A percentile compares a stretch with the other conserved stretches of the same genome.
Conservation (phyloP, 2,888 invertebrate genomes). For the Brachylomia viminalis region DNA sequence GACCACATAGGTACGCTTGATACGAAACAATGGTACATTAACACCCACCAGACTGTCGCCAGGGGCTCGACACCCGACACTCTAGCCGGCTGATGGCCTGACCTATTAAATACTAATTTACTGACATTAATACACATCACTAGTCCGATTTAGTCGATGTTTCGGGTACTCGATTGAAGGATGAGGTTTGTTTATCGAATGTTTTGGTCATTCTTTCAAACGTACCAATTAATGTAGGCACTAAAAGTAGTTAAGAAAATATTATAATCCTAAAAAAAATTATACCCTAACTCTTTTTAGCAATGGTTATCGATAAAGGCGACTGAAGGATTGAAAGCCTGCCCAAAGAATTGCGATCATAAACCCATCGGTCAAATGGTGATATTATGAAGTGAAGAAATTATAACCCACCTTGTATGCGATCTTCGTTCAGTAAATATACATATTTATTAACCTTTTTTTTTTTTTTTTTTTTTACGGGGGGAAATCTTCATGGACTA, state of each 20-base stretch:
- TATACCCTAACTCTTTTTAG: neutral
- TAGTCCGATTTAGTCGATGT: conserved; percentile 58
- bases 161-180: conserved; percentile 25
- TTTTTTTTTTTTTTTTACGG: no score
- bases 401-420: neutral
- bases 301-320: neutral
- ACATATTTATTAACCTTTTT: no score
- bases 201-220: neutral
- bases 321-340: neutral
- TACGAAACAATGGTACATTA: conserved; percentile 57
- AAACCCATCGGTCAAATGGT: no score
- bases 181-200: conserved; percentile 18
- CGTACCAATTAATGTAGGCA: neutral
- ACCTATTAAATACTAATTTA: conserved; percentile 69
- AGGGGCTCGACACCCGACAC: conserved; percentile 54
- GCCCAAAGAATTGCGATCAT: neutral
- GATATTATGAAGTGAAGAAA: no score
- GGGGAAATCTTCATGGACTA: no score
- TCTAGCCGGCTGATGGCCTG: conserved; percentile 61
- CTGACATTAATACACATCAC: conserved; percentile 61
- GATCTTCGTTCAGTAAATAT: neutral
- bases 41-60: conserved; percentile 62
- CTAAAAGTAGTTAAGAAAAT: neutral
- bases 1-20: conserved; percentile 32
- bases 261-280: neutral